Evolutionary conservation across 2,888 invertebrate genomes (phyloP).

Genomic region (Chymomyza procnemis): DNA sequence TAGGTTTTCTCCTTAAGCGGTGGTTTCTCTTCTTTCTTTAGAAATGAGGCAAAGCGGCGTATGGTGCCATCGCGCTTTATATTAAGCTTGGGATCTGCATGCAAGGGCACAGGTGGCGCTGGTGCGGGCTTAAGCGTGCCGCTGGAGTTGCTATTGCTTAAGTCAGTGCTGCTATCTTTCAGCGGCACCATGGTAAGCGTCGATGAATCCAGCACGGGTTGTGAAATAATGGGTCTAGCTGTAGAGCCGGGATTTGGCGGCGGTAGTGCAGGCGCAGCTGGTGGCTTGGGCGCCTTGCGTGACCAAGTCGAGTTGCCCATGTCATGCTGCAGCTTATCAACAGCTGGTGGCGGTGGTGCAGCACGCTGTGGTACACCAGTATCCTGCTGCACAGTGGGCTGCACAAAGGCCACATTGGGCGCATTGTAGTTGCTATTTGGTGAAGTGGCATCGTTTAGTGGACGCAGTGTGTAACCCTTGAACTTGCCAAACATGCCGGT

Average conservation of each 20-base stretch:
- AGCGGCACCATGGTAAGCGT: constrained; percentile 79
- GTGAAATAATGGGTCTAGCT: constrained; percentile 88
- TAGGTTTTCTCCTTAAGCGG: constrained; percentile 83
- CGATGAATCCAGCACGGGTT: constrained; percentile 89
- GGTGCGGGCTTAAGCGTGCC: constrained; percentile 80
- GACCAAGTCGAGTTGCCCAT: constrained; percentile 51
- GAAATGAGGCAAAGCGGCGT: constrained; percentile 87
- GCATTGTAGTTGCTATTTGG: constrained; percentile 71
- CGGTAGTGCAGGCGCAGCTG: constrained; percentile 81
- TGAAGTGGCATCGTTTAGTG: constrained; percentile 72
- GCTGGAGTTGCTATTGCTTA: constrained; percentile 79
- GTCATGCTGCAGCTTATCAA: constrained; percentile 74
- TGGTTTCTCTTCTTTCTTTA: constrained; percentile 83
- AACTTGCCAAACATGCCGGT: constrained; percentile 90
- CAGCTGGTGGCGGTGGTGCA: constrained; percentile 83
- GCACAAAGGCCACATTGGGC: constrained; percentile 81
- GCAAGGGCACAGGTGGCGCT: constrained; percentile 79
- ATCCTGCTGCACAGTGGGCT: constrained; percentile 75
- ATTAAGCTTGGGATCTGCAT: constrained; percentile 75
- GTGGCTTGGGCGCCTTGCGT: constrained; percentile 49
- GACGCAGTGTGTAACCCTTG: constrained; percentile 88
- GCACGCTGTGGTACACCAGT: constrained; percentile 79
- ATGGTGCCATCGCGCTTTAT: constrained; percentile 83
- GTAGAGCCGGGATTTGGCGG: constrained; percentile 82
- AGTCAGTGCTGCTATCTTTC: constrained; percentile 50